Conservation (phyloP, 2,113 vertebrate genomes). For the Hypomesus transpacificus region DNA sequence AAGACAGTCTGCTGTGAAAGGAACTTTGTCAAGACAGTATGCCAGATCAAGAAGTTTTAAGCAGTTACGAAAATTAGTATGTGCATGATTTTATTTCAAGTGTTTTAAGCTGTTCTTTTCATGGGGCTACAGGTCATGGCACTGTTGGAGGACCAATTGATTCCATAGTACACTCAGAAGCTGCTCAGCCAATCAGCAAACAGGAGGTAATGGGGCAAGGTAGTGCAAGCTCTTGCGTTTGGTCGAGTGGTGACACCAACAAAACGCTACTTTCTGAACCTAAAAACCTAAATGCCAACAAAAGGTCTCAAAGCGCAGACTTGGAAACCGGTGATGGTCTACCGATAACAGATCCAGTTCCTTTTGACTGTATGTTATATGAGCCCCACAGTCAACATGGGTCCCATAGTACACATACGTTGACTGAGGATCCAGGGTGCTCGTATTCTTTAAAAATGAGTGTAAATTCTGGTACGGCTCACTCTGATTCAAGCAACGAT, state of each 20-base stretch:
- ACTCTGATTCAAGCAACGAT: background rate
- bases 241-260: conserved; percentile 32
- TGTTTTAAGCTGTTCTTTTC: background rate
- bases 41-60: no score
- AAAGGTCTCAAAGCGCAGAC: background rate
- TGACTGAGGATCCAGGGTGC: conserved; percentile 30
- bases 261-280: conserved; percentile 18
- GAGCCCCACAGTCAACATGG: conserved; percentile 27
- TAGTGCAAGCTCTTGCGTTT: background rate
- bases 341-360: background rate
- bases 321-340: conserved; percentile 3
- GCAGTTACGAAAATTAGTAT: no score
- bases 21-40: no score
- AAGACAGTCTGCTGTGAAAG: no score
- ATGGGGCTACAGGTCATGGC: background rate
- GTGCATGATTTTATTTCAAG: no score
- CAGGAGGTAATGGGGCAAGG: conserved; percentile 38
- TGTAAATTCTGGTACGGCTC: background rate
- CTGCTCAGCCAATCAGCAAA: conserved; percentile 29
- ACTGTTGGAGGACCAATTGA: background rate
- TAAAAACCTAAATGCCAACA: conserved; percentile 3
- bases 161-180: background rate
- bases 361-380: conserved; percentile 31
- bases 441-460: conserved; percentile 11
- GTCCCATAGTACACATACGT: conserved; percentile 31